Evolutionary conservation across 2,113 vertebrate species (phyloP), one percentile per base, ranked within the genome.

Genomic region (Epinephelus cyanopodus): DNA sequence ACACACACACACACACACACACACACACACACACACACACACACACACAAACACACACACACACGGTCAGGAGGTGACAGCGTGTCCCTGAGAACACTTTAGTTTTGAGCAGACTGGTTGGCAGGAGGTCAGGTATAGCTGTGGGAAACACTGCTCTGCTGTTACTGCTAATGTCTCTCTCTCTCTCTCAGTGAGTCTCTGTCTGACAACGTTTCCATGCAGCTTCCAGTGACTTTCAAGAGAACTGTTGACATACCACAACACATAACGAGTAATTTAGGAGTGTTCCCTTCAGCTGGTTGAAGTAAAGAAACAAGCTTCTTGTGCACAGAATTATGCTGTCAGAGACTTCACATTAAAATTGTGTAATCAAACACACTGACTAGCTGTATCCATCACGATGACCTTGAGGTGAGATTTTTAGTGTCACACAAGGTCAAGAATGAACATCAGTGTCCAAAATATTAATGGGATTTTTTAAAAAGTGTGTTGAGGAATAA

Each of bases 101-200:
- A 18, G 70, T 37, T 53, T 23, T 27, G 23, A 56, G 58, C 58
- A 71, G 37, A 39, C 64, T 23, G 65, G 61, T 60, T 80, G 66
- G 62, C 66, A 67, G 42, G 54, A 77, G 56, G 62, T 79, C 85
- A 72, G 67, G 71, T 79, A 45, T 45, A 81, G 56, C 77, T 81
- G 67, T 84, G 81, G 77, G 81, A 84, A 84, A 75, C 74, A 18
- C 73, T 57, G 45, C 4, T 76, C 66, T 50, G 42, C 47, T 71
- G 10, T 29, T 19, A 9, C 47, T 69, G 52, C 61, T 57, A 29
- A 57, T 53, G 60, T 67, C 71, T 48, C 42, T 56, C 63, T 72
- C 63, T 72, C 73, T 72, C 78, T n/a, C 42, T 10, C 42, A 42
- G 1, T 45, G 42, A 45, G 60, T 67, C 65, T 48, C 42, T 56